Percentiles rank a stretch among this genome's conserved stretches.
phyloP scores from a whole-genome alignment of 2,797 vertebrate genomes.

The Argentina silus region DNA sequence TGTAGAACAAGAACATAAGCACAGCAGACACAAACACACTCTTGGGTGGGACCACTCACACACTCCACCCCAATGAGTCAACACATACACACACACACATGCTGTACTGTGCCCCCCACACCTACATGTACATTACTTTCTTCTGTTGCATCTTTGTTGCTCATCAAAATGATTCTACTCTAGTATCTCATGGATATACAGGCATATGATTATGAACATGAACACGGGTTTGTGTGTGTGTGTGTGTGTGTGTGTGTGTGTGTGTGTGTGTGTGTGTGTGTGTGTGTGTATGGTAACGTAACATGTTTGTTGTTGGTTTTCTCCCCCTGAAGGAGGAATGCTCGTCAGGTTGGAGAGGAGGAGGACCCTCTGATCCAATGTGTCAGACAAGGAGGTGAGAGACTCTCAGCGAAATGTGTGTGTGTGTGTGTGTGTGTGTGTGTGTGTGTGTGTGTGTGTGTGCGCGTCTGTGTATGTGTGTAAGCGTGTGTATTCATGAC shows the following conservation, averaged over 20 bases:
- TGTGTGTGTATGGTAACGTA: neutral
- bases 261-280: slow-evolving; percentile 1
- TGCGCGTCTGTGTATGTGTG: too few relatives aligned
- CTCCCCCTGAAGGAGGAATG: slow-evolving; percentile 76
- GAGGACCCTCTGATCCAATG: slow-evolving; percentile 81
- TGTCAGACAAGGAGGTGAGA: slow-evolving; percentile 82
- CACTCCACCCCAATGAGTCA: neutral
- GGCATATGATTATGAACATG: neutral
- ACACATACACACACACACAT: neutral
- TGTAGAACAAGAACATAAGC: neutral
- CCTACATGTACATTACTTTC: neutral
- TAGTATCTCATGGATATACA: neutral
- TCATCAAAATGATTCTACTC: too few relatives aligned
- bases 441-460: too few relatives aligned
- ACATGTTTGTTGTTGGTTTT: neutral
- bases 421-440: too few relatives aligned
- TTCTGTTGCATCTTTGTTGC: neutral
- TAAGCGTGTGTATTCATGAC: too few relatives aligned
- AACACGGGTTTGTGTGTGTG: neutral
- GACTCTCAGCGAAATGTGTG: neutral
- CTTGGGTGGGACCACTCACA: slow-evolving; percentile 8
- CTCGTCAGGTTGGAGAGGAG: slow-evolving; percentile 77
- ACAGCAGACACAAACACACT: slow-evolving; percentile 15
- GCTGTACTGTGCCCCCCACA: neutral
- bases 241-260: slow-evolving; percentile 1